These are phyloP conservation scores for Trachelus troglodyta DNA, from an alignment of 2,888 invertebrate genomes.

Conservation along the genomic window DNA sequence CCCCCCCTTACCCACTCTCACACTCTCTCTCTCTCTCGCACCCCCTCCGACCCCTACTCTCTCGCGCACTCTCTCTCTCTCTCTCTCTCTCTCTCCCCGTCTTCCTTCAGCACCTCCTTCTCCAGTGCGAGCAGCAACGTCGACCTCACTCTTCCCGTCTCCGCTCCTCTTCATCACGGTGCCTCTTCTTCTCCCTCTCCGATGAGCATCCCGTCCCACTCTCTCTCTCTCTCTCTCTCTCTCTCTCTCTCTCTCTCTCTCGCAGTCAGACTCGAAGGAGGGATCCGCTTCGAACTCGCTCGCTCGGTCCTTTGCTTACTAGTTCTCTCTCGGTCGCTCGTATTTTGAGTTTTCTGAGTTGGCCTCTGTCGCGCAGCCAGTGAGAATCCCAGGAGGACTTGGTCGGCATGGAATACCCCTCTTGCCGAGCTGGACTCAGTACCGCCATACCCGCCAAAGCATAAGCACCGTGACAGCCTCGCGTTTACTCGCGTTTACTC, in stretches of 20 bases:
- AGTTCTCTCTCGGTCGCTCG: conserved; percentile 28
- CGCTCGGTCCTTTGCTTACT: background rate
- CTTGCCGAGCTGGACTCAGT: conserved; percentile 49
- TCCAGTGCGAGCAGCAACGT: background rate
- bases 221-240: conserved; percentile 15
- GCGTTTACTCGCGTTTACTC: conserved; percentile 1
- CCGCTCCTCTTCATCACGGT: conserved; percentile 12
- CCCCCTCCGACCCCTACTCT: conserved; percentile 22
- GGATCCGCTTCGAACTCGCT: background rate
- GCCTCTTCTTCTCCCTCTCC: conserved; percentile 18
- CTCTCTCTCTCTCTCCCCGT: background rate
- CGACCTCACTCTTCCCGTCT: conserved; percentile 16
- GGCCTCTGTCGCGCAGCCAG: conserved; percentile 55
- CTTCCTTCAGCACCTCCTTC: conserved; percentile 5
- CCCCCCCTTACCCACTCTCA: conserved; percentile 12
- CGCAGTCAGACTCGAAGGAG: conserved; percentile 15
- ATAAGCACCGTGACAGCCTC: conserved; percentile 55
- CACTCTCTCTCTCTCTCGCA: conserved; percentile 31
- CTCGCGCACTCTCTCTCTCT: background rate
- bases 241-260: conserved; percentile 21
- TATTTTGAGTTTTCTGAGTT: conserved; percentile 39
- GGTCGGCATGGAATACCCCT: conserved; percentile 15
- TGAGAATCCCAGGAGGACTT: conserved; percentile 19
- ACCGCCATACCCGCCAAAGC: conserved; percentile 65
- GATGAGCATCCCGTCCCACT: conserved; percentile 21